These are phyloP conservation scores for Pipistrellus pipistrellus DNA, from an alignment of 2,797 vertebrate genomes.

Conservation along the genomic window DNA sequence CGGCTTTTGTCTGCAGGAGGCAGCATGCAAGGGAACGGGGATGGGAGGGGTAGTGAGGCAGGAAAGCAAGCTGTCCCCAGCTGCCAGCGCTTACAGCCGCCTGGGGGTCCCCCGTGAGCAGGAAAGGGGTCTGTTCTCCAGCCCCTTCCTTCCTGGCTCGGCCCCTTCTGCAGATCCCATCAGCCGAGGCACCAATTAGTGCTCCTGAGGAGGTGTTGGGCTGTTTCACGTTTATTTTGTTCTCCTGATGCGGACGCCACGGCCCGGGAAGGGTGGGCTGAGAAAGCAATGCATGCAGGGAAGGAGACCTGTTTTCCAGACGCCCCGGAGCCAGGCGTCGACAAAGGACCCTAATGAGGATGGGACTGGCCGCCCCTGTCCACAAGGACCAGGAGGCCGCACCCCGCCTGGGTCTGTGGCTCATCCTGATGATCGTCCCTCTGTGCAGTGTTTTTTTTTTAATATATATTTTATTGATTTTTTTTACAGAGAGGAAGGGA, in stretches of 20 bases:
- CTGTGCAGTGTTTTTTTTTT: no score
- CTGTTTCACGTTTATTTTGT: slow-evolving; percentile 69
- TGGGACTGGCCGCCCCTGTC: slow-evolving; percentile 53
- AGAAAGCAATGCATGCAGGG: slow-evolving; percentile 41
- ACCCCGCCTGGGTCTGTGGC: no score
- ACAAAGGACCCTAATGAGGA: slow-evolving; percentile 59
- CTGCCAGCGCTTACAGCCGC: slow-evolving; percentile 2
- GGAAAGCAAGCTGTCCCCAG: not conserved
- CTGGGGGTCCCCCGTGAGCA: slow-evolving; percentile 56
- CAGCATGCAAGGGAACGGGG: no score
- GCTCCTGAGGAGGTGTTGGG: slow-evolving; percentile 77
- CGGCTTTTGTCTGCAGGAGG: not conserved
- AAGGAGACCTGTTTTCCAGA: slow-evolving; percentile 68
- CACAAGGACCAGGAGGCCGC: slow-evolving; percentile 35
- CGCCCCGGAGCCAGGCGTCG: not conserved
- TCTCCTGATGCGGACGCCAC: slow-evolving; percentile 72
- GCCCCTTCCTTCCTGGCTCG: slow-evolving; percentile 27
- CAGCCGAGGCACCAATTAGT: slow-evolving; percentile 82
- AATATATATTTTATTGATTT: no score
- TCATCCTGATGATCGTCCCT: not conserved
- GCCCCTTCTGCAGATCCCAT: slow-evolving; percentile 74
- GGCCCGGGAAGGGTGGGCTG: slow-evolving; percentile 56
- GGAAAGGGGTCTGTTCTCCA: slow-evolving; percentile 73
- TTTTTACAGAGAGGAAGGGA: no score
- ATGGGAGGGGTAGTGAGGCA: not conserved